These are phyloP conservation scores for Drosophila aldrichi DNA, from an alignment of 2,888 invertebrate species.

Conservation along the genomic window DNA sequence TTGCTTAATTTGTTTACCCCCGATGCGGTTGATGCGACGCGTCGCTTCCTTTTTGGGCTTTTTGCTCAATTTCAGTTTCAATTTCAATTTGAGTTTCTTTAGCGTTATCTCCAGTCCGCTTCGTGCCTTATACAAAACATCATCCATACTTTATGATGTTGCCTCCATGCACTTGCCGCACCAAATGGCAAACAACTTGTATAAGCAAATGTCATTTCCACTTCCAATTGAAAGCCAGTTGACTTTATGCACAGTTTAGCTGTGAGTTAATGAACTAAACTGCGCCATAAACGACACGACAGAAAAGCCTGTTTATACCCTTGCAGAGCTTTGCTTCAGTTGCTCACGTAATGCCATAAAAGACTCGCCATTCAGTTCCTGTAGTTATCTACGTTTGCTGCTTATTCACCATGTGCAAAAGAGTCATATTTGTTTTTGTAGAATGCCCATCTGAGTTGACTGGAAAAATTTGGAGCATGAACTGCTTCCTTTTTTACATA, in stretches of 20 bases:
- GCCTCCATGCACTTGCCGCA: conserved; percentile 20
- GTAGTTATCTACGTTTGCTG: background rate
- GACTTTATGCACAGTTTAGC: conserved; percentile 17
- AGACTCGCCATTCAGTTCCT: background rate
- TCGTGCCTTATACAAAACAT: conserved; percentile 17
- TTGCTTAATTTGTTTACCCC: conserved; percentile 68
- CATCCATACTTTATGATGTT: conserved; percentile 11
- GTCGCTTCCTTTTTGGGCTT: conserved; percentile 36
- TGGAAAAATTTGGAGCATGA: too few relatives aligned
- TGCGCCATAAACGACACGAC: background rate
- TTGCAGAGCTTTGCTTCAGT: conserved; percentile 3
- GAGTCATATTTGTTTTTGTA: background rate
- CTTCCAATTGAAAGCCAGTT: conserved; percentile 35
- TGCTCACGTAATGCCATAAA: conserved; percentile 14
- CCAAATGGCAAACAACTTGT: conserved; percentile 21
- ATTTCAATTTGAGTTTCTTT: conserved; percentile 36
- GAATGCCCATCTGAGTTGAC: background rate
- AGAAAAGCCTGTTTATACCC: conserved; percentile 10
- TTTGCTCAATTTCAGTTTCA: conserved; percentile 19
- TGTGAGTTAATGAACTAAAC: conserved; percentile 3
- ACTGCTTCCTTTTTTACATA: too few relatives aligned
- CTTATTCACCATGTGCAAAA: background rate
- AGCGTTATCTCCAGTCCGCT: conserved; percentile 28
- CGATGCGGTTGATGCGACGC: conserved; percentile 47
- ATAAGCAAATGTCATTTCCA: conserved; percentile 20